phyloP scores from a whole-genome alignment of 2,888 invertebrate species.

The Lithophane leautieri region DNA sequence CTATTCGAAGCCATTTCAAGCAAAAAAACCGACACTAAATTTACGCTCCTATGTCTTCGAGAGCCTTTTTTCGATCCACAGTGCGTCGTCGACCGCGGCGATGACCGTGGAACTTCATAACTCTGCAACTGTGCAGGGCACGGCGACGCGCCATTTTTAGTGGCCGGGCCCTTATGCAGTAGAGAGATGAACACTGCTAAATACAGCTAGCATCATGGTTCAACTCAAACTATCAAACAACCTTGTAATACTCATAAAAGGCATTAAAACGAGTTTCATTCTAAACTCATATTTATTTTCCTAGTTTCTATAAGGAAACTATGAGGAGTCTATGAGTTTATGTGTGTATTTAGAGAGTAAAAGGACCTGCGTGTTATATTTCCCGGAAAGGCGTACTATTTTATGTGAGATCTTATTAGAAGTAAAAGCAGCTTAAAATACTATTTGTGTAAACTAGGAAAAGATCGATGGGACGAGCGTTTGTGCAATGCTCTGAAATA shows the following conservation, averaged over 20 bases:
- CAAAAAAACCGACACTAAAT: too few relatives aligned
- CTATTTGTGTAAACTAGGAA: slow-evolving; percentile 38
- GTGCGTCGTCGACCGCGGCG: neutral
- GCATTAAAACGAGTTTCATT: neutral
- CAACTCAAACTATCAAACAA: neutral
- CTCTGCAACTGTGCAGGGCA: neutral
- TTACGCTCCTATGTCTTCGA: too few relatives aligned
- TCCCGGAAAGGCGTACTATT: neutral
- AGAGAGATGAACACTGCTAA: neutral
- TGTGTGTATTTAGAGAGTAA: neutral
- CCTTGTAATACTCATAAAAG: neutral
- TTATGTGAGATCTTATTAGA: slow-evolving; percentile 3
- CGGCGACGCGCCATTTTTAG: neutral
- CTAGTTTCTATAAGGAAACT: neutral
- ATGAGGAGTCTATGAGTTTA: neutral
- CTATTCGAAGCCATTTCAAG: too few relatives aligned
- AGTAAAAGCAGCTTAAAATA: slow-evolving; percentile 41
- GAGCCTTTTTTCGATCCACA: neutral
- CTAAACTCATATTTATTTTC: neutral
- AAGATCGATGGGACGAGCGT: slow-evolving; percentile 24
- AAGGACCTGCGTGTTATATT: neutral
- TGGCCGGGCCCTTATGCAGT: neutral
- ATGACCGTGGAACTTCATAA: neutral
- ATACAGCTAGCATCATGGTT: neutral
- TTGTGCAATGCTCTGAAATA: slow-evolving; percentile 47